A percentile compares a stretch with the other conserved stretches of the same genome.
phyloP scores from a whole-genome alignment of 2,797 vertebrate species.

The Paguma larvata region DNA sequence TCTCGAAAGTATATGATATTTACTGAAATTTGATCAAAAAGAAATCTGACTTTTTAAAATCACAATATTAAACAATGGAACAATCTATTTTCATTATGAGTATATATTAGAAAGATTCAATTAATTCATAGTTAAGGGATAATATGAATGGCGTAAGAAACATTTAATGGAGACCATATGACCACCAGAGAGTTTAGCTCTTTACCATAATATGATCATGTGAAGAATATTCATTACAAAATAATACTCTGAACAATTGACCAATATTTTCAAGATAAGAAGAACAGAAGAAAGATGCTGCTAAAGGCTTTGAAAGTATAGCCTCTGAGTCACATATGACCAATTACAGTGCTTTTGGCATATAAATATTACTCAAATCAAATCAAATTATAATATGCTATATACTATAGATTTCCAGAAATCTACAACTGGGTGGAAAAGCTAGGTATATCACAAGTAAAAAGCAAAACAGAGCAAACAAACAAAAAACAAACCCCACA shows the following conservation, averaged over 20 bases:
- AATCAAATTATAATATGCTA: not conserved
- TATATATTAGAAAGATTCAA: not conserved
- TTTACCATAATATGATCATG: not conserved
- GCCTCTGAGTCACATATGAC: not conserved
- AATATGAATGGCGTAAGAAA: not conserved
- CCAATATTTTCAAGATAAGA: not conserved
- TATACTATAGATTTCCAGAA: not conserved
- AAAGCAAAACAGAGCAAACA: not conserved
- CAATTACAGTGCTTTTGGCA: not conserved
- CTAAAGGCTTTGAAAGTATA: not conserved
- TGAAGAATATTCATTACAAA: not conserved
- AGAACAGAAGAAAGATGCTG: not conserved
- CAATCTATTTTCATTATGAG: not conserved
- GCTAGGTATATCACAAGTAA: not conserved
- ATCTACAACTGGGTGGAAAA: not conserved
- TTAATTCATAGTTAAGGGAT: not conserved
- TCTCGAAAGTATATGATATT: not conserved
- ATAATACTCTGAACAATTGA: not conserved
- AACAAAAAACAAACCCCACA: not conserved
- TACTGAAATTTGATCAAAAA: not conserved
- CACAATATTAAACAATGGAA: not conserved
- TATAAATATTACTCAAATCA: slow-evolving; percentile 12
- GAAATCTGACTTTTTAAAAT: not conserved
- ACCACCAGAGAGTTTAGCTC: not conserved
- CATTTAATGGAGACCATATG: not conserved